Evolutionary conservation across 2,888 invertebrate species (phyloP).

Genomic region (Gasteruption jaculator): DNA sequence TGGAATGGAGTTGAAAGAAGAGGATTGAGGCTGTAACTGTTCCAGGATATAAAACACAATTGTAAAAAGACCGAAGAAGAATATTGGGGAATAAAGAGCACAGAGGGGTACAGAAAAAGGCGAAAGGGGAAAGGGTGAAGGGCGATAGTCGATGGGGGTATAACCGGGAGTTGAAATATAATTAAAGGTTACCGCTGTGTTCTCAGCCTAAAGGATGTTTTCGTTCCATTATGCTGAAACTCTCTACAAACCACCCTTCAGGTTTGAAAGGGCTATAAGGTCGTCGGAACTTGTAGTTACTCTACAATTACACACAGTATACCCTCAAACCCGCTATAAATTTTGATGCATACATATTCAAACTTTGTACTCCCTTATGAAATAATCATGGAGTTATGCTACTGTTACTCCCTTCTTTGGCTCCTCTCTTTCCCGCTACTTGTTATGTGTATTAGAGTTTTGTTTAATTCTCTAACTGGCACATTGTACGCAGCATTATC

Average conservation of each 20-base stretch:
- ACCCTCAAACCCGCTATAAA: constrained; percentile 40
- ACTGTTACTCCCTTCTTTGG: constrained; percentile 6
- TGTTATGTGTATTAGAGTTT: too few species aligned
- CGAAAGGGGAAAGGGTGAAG: too few species aligned
- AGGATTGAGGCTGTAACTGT: too few species aligned
- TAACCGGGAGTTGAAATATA: constrained; percentile 33
- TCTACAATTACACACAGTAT: constrained; percentile 40
- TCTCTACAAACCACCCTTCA: too few species aligned
- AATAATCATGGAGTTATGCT: constrained; percentile 48
- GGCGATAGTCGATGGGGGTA: constrained; percentile 12
- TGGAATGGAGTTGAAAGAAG: too few species aligned
- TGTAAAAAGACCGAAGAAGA: too few species aligned
- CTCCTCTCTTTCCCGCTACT: background rate
- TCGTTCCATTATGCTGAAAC: constrained; percentile 43
- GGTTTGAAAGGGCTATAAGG: background rate
- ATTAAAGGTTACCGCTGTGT: constrained; percentile 39
- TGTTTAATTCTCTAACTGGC: too few species aligned
- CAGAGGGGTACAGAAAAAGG: too few species aligned
- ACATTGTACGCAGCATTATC: too few species aligned
- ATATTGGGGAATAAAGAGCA: too few species aligned
- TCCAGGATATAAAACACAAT: too few species aligned
- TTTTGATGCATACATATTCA: constrained; percentile 49
- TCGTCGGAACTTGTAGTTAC: constrained; percentile 26
- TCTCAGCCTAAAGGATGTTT: constrained; percentile 43
- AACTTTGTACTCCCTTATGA: constrained; percentile 38